Base-by-base conservation (phyloP, 2,113 vertebrate species). In the Hippocampus zosterae region DNA sequence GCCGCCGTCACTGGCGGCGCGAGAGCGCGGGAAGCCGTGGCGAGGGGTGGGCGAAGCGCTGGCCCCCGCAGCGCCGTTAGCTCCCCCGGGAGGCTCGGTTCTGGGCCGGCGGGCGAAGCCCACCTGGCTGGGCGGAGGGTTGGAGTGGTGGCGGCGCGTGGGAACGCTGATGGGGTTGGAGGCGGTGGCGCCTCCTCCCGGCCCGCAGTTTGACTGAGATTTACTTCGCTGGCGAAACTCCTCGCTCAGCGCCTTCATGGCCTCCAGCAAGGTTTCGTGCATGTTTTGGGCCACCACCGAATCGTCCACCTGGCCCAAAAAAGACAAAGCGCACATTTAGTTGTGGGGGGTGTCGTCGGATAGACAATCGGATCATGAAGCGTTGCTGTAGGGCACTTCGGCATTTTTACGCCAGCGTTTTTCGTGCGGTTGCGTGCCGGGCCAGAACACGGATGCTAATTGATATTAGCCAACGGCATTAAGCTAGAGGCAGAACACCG, bases 201-300 rank as follows among this genome's bases (percentile, higher is more conserved):
- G 90, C 3, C 89, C 89, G 0, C 89, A 85, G 74, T 86, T 85
- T 0, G 93, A 92, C 83, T 93, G 93, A 55, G 91, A 93, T 74
- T 93, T 94, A 84, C 91, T 92, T 48, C 92, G 90, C 33, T 92
- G 90, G 21, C 93, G 93, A 69, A 94, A 93, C 82, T 94, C 93
- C 67, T 94, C 93, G 8, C 93, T 94, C 60, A 94, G 80, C 0
- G 89, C 86, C 78, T 94, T 95, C 93, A 94, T 94, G 53, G 94
- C 91, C 29, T 93, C 92, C 23, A 94, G 84, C 50, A 95, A 85
- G 0, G 92, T 94, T 82, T 95, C 91, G 5, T 94, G 94, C 89
- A 95, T 95, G 88, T 93, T 95, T 84, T 93, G 92, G 60, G 93
- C 93, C 40, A 94, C 92, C 25, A 93, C 90, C 0, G 91, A 88